Evolutionary conservation across 2,888 invertebrate species (phyloP).

Genomic region (Pollenia amentaria): DNA sequence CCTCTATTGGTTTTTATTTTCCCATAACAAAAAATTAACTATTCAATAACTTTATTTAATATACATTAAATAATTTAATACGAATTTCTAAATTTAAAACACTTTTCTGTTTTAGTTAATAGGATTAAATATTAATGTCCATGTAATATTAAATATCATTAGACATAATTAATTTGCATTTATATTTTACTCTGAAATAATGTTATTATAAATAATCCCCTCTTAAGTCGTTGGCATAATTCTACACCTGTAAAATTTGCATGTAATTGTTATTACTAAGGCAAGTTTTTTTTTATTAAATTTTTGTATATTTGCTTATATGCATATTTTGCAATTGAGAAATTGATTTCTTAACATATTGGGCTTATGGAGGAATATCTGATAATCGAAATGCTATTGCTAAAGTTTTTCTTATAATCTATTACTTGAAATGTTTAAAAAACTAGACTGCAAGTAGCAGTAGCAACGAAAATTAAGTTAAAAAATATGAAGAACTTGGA

Average conservation of each 20-base stretch:
- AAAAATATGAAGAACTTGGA: too few species aligned
- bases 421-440: too few species aligned
- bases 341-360: too few species aligned
- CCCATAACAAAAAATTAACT: not conserved
- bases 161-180: constrained; percentile 11
- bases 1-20: too few species aligned
- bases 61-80: not conserved
- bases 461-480: too few species aligned
- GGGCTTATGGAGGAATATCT: too few species aligned
- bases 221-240: not conserved
- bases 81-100: constrained; percentile 3
- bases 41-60: not conserved
- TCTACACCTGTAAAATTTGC: not conserved
- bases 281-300: not conserved
- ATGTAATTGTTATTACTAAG: not conserved
- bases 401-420: too few species aligned
- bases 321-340: too few species aligned
- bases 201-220: constrained; percentile 16
- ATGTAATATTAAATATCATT: constrained; percentile 27
- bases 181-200: constrained; percentile 11
- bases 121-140: constrained; percentile 14
- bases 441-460: too few species aligned
- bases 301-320: too few species aligned
- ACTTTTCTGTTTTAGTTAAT: constrained; percentile 23
- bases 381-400: too few species aligned